A percentile compares a stretch with the other conserved stretches of the same genome.
These are phyloP conservation scores for Coelopa frigida DNA, from an alignment of 1,140 invertebrate genomes.

Conservation along the genomic window DNA sequence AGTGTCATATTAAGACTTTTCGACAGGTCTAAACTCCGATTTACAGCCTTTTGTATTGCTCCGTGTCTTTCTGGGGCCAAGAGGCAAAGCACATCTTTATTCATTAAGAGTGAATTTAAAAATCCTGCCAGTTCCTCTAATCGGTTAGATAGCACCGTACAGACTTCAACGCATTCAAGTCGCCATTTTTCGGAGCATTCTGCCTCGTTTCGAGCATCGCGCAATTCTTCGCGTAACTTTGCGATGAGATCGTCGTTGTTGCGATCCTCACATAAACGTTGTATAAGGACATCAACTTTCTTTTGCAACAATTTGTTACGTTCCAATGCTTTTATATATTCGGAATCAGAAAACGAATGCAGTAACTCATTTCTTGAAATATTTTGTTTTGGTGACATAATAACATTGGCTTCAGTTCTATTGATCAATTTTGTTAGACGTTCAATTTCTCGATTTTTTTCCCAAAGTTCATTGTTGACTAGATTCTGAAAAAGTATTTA, in stretches of 20 bases:
- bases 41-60: slow-evolving; percentile 49
- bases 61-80: slow-evolving; percentile 47
- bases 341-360: slow-evolving; percentile 31
- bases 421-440: slow-evolving; percentile 47
- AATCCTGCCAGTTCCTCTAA: slow-evolving; percentile 65
- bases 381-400: not conserved
- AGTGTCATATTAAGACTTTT: slow-evolving; percentile 47
- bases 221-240: slow-evolving; percentile 40
- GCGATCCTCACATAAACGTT: slow-evolving; percentile 31
- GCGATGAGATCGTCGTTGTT: slow-evolving; percentile 26
- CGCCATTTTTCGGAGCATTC: slow-evolving; percentile 47
- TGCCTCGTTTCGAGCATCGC: slow-evolving; percentile 33
- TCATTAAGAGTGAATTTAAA: slow-evolving; percentile 59
- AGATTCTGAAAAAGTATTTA: slow-evolving; percentile 38
- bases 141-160: slow-evolving; percentile 54
- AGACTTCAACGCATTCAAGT: slow-evolving; percentile 57
- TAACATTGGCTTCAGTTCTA: not conserved
- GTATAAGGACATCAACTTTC: slow-evolving; percentile 35
- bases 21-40: slow-evolving; percentile 53
- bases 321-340: slow-evolving; percentile 31
- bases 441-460: slow-evolving; percentile 63
- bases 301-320: slow-evolving; percentile 33
- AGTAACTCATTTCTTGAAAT: slow-evolving; percentile 19
- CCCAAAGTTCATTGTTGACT: slow-evolving; percentile 63
- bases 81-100: slow-evolving; percentile 51